Evolutionary conservation across 2,797 vertebrate genomes (phyloP), one percentile per base, ranked within the genome.

Genomic region (Antrozous pallidus): DNA sequence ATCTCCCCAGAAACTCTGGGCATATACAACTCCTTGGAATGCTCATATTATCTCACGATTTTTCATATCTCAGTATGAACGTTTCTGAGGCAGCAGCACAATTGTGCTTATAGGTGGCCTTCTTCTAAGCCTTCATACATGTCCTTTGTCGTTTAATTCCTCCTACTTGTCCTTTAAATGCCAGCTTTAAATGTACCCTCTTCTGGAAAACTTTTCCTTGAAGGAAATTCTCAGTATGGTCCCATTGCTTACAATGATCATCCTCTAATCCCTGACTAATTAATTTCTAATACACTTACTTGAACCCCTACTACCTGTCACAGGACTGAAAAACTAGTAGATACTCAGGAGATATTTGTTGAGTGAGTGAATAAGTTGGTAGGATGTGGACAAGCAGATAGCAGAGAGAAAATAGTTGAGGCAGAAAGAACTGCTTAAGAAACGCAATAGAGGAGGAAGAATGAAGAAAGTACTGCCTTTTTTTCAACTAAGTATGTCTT

Each of bases 361-460:
- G 42, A 93, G n/a, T 54, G 47, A 74, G 63, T 88, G 26, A 54
- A 51, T 90, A 40, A 74, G 36, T 87, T 69, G 51, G 49, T 93
- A 77, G 84, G 4, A 54, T 40, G 49, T 88, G 63, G 28, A 49
- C 7, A 82, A 54, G 47, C 40, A 93, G 36, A 54, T 85, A 18
- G 61, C 67, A 74, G 61, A 38, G 67, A 90, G 42, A 79, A 73
- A 10, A 13, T 69, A 71, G 42, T 56, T 61, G 79, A 93, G 24
- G 28, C 75, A 70, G 47, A 91, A 38, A 86, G 40, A 96, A 69
- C 51, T 88, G 40, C 77, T 94, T 95, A 17, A 93, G 24, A 42
- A 65, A 78, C 91, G n/a, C 71, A 11, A 12, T 73, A 36, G n/a
- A 24, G 16, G 45, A 45, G 90, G 8, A 38, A 83, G 69, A 92